Conservation (phyloP, 64 coral and sea anemone species). For the Pocillopora verrucosa region DNA sequence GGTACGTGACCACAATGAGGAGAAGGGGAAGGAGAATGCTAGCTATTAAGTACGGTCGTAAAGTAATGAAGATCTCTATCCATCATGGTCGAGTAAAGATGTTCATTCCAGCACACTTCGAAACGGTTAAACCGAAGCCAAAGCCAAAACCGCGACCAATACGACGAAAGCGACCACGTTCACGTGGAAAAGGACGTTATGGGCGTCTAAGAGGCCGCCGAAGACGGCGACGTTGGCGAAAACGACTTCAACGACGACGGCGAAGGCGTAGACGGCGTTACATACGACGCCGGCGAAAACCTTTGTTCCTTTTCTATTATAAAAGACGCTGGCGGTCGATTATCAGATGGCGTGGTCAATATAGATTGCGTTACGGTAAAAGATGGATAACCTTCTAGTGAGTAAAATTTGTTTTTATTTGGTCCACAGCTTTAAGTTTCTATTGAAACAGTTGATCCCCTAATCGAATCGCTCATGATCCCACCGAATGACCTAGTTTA, state of each 20-base stretch:
- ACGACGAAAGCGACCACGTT: neutral
- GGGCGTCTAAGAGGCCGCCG: neutral
- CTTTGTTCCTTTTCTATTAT: slow-evolving; percentile 1
- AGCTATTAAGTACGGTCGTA: neutral
- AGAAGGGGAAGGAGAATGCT: neutral
- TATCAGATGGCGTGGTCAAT: slow-evolving; percentile 16
- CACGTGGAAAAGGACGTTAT: slow-evolving; percentile 1
- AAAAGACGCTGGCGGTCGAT: neutral
- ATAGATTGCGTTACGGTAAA: neutral
- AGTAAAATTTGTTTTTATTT: neutral
- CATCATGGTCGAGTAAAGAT: neutral
- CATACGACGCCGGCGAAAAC: neutral
- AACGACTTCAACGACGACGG: slow-evolving; percentile 11
- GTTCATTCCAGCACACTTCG: slow-evolving; percentile 1
- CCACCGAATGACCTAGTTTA: too few relatives aligned
- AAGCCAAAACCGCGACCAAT: neutral
- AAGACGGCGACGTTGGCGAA: slow-evolving; percentile 2
- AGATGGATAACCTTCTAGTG: slow-evolving; percentile 31
- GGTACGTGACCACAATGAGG: neutral
- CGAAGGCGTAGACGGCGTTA: slow-evolving; percentile 36
- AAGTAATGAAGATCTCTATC: neutral
- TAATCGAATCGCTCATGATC: too few relatives aligned
- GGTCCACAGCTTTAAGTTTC: neutral
- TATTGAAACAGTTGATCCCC: neutral
- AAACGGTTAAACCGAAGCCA: neutral